Percentiles rank a stretch among this genome's conserved stretches.
Conservation (phyloP, 2,888 invertebrate species). For the Eumerus sabulonum region DNA sequence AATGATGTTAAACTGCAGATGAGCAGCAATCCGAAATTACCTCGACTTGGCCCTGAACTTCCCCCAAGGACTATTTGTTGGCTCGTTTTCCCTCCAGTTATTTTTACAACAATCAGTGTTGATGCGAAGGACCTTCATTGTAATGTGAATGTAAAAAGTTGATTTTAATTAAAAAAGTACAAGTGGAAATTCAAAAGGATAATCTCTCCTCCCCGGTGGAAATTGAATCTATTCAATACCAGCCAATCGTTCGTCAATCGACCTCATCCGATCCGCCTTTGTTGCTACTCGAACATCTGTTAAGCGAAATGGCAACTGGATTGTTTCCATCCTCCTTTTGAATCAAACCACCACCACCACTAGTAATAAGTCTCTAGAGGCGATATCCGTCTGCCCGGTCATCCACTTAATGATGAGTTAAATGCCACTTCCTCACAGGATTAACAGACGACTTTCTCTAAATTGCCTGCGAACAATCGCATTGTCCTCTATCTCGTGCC, state of each 20-base stretch:
- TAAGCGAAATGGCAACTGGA: constrained; percentile 33
- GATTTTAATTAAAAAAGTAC: constrained; percentile 10
- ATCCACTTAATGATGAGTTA: constrained; percentile 58
- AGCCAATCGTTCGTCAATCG: constrained; percentile 2
- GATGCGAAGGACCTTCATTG: too few species aligned
- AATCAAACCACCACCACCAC: constrained; percentile 39
- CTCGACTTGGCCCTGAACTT: too few species aligned
- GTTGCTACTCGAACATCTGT: constrained; percentile 3
- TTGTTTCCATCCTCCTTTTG: constrained; percentile 38
- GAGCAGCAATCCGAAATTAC: too few species aligned
- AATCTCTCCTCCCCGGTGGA: background rate
- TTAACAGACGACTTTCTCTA: constrained; percentile 44
- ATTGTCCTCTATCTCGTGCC: constrained; percentile 28
- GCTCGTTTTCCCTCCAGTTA: too few species aligned
- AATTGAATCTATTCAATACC: constrained; percentile 10
- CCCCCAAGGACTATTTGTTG: too few species aligned
- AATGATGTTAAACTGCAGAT: too few species aligned
- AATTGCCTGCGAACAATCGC: constrained; percentile 34
- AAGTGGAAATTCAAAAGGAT: too few species aligned
- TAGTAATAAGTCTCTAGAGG: background rate
- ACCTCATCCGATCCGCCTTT: constrained; percentile 4
- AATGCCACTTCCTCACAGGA: constrained; percentile 63
- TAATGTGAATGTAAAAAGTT: too few species aligned
- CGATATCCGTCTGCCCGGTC: constrained; percentile 1
- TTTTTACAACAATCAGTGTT: too few species aligned